These are phyloP conservation scores for Heliconius cydno DNA, from an alignment of 2,888 invertebrate genomes.

Conservation along the genomic window DNA sequence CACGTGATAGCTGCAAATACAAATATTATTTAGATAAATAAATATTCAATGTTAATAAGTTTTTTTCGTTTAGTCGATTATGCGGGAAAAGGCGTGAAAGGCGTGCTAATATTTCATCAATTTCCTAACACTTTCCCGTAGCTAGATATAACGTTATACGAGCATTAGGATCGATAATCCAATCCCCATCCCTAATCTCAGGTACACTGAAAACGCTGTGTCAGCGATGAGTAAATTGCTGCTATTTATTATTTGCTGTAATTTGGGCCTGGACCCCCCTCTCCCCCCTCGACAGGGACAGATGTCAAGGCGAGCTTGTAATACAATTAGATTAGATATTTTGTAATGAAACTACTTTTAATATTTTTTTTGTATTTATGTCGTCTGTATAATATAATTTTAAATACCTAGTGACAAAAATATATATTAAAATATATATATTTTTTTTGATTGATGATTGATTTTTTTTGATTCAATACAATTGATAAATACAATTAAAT, in stretches of 20 bases:
- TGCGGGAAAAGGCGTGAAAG: not conserved
- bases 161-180: conserved; percentile 36
- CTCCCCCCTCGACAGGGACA: not conserved
- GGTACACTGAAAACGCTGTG: conserved; percentile 49
- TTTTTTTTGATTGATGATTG: too few species aligned
- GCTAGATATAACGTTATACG: not conserved
- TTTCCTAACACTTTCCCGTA: not conserved
- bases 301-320: conserved; percentile 15
- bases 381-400: too few species aligned
- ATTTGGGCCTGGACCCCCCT: conserved; percentile 47
- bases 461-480: too few species aligned
- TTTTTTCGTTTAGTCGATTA: not conserved
- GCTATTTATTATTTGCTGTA: conserved; percentile 62
- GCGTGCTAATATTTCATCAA: not conserved
- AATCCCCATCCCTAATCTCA: conserved; percentile 50
- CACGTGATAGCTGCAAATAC: too few species aligned
- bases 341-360: too few species aligned
- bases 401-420: too few species aligned
- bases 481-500: too few species aligned
- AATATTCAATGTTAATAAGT: not conserved
- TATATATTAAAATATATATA: too few species aligned
- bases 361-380: too few species aligned
- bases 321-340: not conserved
- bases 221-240: conserved; percentile 58
- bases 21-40: too few species aligned